phyloP scores from a whole-genome alignment of 2,797 vertebrate species.

The Scolopax rusticola region DNA sequence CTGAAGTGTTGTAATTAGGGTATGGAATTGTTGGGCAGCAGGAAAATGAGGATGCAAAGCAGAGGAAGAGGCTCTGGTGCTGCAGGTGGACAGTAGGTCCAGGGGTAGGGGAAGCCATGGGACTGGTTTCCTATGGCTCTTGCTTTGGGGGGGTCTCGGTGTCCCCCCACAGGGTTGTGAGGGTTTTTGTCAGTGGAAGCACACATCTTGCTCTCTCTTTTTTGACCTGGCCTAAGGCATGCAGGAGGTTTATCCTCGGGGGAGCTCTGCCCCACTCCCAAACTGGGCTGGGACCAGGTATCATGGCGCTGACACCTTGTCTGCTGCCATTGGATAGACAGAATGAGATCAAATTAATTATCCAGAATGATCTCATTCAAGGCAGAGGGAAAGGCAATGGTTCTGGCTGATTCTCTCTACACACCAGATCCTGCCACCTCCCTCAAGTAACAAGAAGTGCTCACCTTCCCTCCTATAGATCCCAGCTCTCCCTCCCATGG shows the following conservation, averaged over 20 bases:
- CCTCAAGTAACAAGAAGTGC: background rate
- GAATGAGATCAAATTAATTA: background rate
- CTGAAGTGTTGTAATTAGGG: background rate
- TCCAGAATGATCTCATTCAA: background rate
- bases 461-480: background rate
- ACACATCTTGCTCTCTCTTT: background rate
- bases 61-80: background rate
- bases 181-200: background rate
- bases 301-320: background rate
- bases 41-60: background rate
- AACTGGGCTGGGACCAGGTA: background rate
- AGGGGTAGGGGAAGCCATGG: fast-evolving
- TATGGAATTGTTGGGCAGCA: background rate
- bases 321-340: background rate
- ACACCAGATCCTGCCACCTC: background rate
- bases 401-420: background rate
- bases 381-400: background rate
- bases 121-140: background rate
- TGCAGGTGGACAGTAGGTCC: background rate
- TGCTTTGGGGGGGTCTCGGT: background rate
- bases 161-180: fast-evolving
- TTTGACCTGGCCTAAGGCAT: background rate
- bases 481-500: background rate
- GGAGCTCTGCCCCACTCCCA: background rate
- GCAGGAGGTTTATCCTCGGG: background rate